Conservation (phyloP, 1,140 invertebrate genomes). For the fruit fly (Drosophila melanogaster) region DNA sequence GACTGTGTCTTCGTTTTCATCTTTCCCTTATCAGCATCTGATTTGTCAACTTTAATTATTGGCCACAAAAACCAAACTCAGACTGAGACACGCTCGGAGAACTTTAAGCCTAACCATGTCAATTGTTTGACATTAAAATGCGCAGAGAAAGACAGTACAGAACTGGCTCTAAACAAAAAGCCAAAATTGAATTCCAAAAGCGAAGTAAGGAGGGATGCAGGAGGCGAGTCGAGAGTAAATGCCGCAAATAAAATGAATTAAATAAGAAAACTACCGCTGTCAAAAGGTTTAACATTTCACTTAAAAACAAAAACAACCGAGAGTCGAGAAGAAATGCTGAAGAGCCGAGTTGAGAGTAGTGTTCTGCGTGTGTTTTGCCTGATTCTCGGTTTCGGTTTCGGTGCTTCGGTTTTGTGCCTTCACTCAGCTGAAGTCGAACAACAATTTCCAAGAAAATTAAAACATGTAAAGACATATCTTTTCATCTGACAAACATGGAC, state of each 20-base stretch:
- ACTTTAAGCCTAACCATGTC: constrained; percentile 64
- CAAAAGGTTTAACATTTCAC: constrained; percentile 83
- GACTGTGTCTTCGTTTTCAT: constrained; percentile 4
- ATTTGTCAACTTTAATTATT: constrained; percentile 79
- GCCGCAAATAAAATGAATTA: constrained; percentile 83
- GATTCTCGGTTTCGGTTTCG: constrained; percentile 38
- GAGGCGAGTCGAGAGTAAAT: constrained; percentile 62
- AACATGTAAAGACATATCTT: constrained; percentile 83
- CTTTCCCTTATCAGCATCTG: constrained; percentile 14
- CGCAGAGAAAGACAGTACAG: constrained; percentile 53
- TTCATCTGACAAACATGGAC: constrained; percentile 80
- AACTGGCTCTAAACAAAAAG: constrained; percentile 66
- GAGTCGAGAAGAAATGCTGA: constrained; percentile 21
- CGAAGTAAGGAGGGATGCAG: constrained; percentile 18
- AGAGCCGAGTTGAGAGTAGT: constrained; percentile 15
- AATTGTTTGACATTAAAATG: constrained; percentile 79
- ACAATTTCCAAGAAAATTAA: constrained; percentile 83
- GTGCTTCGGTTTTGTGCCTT: constrained; percentile 29
- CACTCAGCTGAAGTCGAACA: constrained; percentile 65
- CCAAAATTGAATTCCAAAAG: constrained; percentile 74
- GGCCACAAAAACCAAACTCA: constrained; percentile 49
- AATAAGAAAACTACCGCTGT: constrained; percentile 82
- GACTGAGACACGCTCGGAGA: constrained; percentile 17
- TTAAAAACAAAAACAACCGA: constrained; percentile 70
- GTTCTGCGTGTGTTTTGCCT: constrained; percentile 35